Evolutionary conservation across 2,888 invertebrate species (phyloP).

Genomic region (Thecophora atra): DNA sequence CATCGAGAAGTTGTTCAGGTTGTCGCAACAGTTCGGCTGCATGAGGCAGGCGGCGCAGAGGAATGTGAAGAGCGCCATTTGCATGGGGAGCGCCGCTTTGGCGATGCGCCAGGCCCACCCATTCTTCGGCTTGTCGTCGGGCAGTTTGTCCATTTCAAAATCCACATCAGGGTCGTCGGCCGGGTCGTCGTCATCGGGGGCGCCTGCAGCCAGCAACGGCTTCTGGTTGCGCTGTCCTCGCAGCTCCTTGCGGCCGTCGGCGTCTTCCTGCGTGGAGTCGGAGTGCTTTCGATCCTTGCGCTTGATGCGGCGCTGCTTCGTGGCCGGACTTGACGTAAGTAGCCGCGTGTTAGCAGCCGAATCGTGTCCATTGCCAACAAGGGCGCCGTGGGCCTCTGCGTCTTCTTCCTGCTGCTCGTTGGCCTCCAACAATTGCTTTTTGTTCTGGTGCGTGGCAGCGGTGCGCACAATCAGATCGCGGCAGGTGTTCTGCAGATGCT

Average conservation of each 20-base stretch:
- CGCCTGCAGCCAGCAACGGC: conserved; percentile 40
- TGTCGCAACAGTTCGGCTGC: conserved; percentile 80
- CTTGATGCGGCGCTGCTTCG: conserved; percentile 44
- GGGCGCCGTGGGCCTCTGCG: conserved; percentile 29
- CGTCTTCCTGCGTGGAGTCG: background rate
- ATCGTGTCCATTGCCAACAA: conserved; percentile 35
- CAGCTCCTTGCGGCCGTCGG: background rate
- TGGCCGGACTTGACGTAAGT: background rate
- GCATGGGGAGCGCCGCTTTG: conserved; percentile 76
- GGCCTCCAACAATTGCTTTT: conserved; percentile 49
- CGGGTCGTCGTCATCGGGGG: conserved; percentile 50
- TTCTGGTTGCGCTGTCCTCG: background rate
- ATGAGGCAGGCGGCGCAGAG: conserved; percentile 77
- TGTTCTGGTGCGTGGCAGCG: conserved; percentile 63
- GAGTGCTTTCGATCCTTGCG: conserved; percentile 46
- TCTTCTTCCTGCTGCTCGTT: conserved; percentile 42
- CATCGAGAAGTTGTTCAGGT: conserved; percentile 76
- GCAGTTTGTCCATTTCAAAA: conserved; percentile 49
- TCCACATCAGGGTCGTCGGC: conserved; percentile 53
- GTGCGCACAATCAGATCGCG: conserved; percentile 69
- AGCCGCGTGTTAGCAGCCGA: background rate
- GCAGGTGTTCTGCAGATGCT: conserved; percentile 74
- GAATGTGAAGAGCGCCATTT: conserved; percentile 74
- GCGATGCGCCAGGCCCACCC: conserved; percentile 75
- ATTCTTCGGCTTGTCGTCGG: conserved; percentile 48